Percentiles rank a stretch among this genome's conserved stretches.
phyloP scores from a whole-genome alignment of 1,140 invertebrate species.

The Delia radicum region DNA sequence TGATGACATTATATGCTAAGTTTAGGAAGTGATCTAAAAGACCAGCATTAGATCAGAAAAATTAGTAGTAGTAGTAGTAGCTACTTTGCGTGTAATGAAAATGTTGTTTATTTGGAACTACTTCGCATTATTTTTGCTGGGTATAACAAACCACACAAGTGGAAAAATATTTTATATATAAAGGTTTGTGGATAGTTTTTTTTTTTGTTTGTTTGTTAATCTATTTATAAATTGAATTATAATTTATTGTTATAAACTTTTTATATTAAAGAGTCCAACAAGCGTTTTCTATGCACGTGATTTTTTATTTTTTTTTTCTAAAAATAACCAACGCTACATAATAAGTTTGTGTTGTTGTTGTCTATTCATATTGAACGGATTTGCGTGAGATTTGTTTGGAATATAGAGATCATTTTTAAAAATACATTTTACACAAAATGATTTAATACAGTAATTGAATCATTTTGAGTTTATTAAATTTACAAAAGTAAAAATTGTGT shows the following conservation, averaged over 20 bases:
- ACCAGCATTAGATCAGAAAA: too few species aligned
- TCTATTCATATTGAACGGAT: neutral
- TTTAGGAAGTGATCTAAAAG: too few species aligned
- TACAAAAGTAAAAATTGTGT: neutral
- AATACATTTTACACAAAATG: neutral
- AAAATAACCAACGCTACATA: neutral
- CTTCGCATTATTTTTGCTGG: too few species aligned
- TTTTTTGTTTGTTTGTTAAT: neutral
- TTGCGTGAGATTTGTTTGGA: neutral
- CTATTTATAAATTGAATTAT: neutral
- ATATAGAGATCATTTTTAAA: neutral
- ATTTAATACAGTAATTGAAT: neutral
- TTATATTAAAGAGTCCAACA: neutral
- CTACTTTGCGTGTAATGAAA: too few species aligned
- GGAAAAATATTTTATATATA: too few species aligned
- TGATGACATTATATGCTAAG: too few species aligned
- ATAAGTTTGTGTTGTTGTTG: neutral
- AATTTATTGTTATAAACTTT: neutral
- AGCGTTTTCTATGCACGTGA: slow-evolving; percentile 1
- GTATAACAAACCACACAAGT: too few species aligned
- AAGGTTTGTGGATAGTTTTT: too few species aligned
- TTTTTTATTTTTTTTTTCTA: neutral
- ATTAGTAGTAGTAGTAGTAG: too few species aligned
- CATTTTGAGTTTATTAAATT: neutral
- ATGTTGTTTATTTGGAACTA: too few species aligned